Percentiles rank a stretch among this genome's conserved stretches.
Evolutionary conservation across 2,113 vertebrate genomes (phyloP).

Genomic region (Hoplias malabaricus): DNA sequence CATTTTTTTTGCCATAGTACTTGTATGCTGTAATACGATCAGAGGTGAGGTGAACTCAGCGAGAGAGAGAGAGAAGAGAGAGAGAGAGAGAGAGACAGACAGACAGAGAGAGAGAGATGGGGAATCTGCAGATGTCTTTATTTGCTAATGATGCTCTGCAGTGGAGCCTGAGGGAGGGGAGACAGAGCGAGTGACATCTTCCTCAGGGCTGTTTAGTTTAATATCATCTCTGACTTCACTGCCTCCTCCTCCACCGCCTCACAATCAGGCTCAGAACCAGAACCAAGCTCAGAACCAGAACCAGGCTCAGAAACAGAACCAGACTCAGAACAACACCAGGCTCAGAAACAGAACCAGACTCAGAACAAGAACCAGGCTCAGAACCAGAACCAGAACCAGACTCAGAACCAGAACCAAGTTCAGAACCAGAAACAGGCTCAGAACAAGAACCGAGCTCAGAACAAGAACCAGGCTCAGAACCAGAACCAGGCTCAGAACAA

Average conservation of each 20-base stretch:
- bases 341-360: no score
- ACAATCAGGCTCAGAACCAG: no score
- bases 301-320: no score
- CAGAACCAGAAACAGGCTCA: no score
- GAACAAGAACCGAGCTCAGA: no score
- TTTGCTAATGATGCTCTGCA: constrained; percentile 37
- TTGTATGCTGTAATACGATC: background rate
- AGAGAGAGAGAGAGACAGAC: background rate
- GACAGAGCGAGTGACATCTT: constrained; percentile 32
- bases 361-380: no score
- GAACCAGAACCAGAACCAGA: no score
- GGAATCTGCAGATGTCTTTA: background rate
- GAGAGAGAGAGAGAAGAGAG: background rate
- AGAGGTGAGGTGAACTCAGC: background rate
- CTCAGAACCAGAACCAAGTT: no score
- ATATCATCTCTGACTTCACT: constrained; percentile 20
- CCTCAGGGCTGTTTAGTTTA: constrained; percentile 30
- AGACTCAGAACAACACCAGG: no score
- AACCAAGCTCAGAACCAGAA: no score
- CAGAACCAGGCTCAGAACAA: no score
- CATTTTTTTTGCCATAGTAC: background rate
- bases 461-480: no score
- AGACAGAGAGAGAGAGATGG: background rate
- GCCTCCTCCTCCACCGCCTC: background rate
- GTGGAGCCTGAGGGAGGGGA: constrained; percentile 11